Percentiles rank a stretch among this genome's conserved stretches.
Evolutionary conservation across 2,113 vertebrate genomes (phyloP).

Genomic region (Felis catus): F.catus_Fca126_mat1.0 CM031414.1:7788001-7788500

Average conservation of each 20-base stretch:
- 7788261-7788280: neutral
- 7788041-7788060: neutral
- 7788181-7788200: neutral
- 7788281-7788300: neutral
- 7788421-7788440: neutral
- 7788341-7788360: neutral
- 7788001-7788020: neutral
- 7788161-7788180: neutral
- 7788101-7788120: neutral
- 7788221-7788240: neutral
- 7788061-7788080: neutral
- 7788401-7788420: neutral
- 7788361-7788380: neutral
- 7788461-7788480: neutral
- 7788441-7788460: neutral
- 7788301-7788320: too few species aligned
- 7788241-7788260: neutral
- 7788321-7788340: neutral
- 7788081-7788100: accelerated
- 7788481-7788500: too few species aligned
- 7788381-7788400: neutral
- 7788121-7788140: neutral
- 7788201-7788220: neutral
- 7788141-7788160: neutral
- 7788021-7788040: neutral